These are phyloP conservation scores for Iselma pallidipennis DNA, from an alignment of 2,888 invertebrate species.

Conservation along the genomic window DNA sequence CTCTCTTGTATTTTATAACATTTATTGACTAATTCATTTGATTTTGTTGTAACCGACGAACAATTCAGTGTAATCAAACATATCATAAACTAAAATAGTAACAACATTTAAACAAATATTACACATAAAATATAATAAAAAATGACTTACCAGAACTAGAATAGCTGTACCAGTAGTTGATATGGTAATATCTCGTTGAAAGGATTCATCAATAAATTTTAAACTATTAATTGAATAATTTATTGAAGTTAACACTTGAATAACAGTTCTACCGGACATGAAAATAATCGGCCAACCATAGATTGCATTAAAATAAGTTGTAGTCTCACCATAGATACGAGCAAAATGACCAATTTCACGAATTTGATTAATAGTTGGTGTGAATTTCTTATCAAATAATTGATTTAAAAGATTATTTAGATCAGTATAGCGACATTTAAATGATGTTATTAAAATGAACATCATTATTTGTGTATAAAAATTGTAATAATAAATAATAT, in stretches of 20 bases:
- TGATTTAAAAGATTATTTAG: neutral
- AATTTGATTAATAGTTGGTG: neutral
- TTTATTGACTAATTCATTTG: neutral
- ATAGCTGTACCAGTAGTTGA: neutral
- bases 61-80: neutral
- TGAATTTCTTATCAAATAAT: neutral
- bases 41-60: neutral
- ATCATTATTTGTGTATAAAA: neutral
- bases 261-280: neutral
- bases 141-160: neutral
- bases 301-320: neutral
- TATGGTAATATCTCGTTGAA: neutral
- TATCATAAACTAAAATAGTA: neutral
- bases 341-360: neutral
- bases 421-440: neutral
- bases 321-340: neutral
- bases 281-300: neutral
- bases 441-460: neutral
- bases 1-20: neutral
- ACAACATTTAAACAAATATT: too few species aligned
- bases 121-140: too few species aligned
- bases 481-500: neutral
- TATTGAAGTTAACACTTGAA: neutral
- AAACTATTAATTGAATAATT: neutral
- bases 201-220: neutral